Conservation (phyloP, 2,797 vertebrate genomes). For the Simalia tracyae region DNA sequence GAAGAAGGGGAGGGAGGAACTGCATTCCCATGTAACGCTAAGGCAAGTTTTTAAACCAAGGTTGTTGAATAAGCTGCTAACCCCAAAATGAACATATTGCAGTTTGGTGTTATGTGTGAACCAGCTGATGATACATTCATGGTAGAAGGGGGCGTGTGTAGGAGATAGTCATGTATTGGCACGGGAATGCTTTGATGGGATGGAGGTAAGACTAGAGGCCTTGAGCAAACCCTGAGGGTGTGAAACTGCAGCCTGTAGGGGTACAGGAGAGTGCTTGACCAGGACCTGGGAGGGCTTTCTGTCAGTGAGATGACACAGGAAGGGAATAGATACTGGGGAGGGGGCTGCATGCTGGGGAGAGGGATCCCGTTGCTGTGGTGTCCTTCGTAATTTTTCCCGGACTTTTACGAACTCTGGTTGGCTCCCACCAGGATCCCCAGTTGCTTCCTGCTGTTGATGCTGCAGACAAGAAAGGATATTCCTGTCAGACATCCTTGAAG, state of each 20-base stretch:
- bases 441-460: conserved; percentile 36
- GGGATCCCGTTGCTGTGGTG: background rate
- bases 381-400: conserved; percentile 47
- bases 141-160: background rate
- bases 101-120: background rate
- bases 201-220: background rate
- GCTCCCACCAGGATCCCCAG: background rate
- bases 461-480: conserved; percentile 18
- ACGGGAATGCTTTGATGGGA: background rate
- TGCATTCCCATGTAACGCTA: background rate
- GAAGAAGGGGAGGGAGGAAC: background rate
- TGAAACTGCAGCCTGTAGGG: background rate
- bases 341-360: conserved; percentile 3
- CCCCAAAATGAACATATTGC: background rate
- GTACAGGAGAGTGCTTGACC: background rate
- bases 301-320: background rate
- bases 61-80: background rate
- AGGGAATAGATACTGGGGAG: background rate
- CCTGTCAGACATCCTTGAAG: background rate
- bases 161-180: background rate
- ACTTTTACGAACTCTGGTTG: conserved; percentile 47
- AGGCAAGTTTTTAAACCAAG: background rate
- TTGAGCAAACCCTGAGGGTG: background rate
- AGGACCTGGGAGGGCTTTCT: background rate
- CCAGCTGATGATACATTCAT: background rate